Conservation (phyloP, 2,113 vertebrate genomes). For the Perca fluviatilis region DNA sequence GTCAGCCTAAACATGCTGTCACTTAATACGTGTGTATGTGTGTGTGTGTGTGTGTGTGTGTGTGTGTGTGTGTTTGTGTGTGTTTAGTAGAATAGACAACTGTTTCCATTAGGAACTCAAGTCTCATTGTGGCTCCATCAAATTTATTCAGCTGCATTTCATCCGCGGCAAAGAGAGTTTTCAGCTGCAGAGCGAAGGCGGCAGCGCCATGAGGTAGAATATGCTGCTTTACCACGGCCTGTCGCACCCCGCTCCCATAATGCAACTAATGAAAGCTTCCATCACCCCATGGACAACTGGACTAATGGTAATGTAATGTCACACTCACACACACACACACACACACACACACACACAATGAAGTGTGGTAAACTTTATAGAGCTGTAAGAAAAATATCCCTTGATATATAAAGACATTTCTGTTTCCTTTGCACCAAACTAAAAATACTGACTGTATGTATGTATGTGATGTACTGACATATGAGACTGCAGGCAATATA, state of each 20-base stretch:
- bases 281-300: constrained; percentile 43
- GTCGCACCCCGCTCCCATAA: constrained; percentile 59
- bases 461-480: neutral
- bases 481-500: neutral
- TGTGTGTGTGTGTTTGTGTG: too few relatives aligned
- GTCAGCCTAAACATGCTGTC: too few relatives aligned
- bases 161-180: constrained; percentile 31
- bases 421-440: neutral
- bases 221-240: constrained; percentile 46
- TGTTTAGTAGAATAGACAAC: neutral
- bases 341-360: neutral
- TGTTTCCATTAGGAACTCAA: constrained; percentile 11
- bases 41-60: too few relatives aligned
- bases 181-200: neutral
- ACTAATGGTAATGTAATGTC: constrained; percentile 34
- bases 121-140: constrained; percentile 15
- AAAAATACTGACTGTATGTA: neutral
- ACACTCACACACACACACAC: neutral
- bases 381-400: neutral
- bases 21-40: too few relatives aligned
- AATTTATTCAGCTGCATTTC: constrained; percentile 31
- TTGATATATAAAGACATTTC: neutral
- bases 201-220: constrained; percentile 48
- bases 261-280: constrained; percentile 65
- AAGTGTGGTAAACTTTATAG: neutral